Evolutionary conservation across 2,113 vertebrate species (phyloP).

Genomic region (Chlorodrepanis virens): DNA sequence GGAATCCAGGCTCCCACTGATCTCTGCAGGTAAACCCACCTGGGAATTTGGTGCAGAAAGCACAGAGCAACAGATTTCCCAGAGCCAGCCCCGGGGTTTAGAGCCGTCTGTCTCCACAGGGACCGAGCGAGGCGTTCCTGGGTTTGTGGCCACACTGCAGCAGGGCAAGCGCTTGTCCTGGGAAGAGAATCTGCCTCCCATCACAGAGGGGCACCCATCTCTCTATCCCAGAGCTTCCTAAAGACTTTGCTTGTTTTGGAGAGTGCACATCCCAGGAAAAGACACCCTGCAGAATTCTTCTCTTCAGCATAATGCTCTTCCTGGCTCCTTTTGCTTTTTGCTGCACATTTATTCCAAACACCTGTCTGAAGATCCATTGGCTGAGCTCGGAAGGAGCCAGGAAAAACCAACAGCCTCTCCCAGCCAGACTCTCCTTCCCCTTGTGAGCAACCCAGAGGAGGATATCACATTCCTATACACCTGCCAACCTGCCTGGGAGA

Average conservation of each 20-base stretch:
- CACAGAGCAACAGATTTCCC: not conserved
- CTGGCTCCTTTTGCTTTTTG: not conserved
- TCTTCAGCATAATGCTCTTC: not conserved
- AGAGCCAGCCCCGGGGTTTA: not conserved
- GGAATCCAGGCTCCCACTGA: not conserved
- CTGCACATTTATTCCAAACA: not conserved
- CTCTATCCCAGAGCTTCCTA: not conserved
- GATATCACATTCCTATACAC: not conserved
- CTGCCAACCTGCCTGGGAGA: not conserved
- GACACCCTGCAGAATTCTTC: not conserved
- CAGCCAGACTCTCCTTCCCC: not conserved
- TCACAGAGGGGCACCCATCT: not conserved
- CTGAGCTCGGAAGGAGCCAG: fast-evolving
- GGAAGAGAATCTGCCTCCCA: not conserved
- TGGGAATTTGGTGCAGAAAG: not conserved
- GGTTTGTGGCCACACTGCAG: not conserved
- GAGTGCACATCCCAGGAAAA: not conserved
- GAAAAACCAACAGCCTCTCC: not conserved
- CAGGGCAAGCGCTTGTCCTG: not conserved
- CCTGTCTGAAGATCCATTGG: not conserved
- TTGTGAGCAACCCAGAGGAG: not conserved
- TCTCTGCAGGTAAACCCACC: not conserved
- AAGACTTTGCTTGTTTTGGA: not conserved
- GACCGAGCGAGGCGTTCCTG: not conserved
- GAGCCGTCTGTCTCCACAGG: not conserved